Conservation (phyloP, 2,888 invertebrate genomes). For the Cylindroiulus punctatus region DNA sequence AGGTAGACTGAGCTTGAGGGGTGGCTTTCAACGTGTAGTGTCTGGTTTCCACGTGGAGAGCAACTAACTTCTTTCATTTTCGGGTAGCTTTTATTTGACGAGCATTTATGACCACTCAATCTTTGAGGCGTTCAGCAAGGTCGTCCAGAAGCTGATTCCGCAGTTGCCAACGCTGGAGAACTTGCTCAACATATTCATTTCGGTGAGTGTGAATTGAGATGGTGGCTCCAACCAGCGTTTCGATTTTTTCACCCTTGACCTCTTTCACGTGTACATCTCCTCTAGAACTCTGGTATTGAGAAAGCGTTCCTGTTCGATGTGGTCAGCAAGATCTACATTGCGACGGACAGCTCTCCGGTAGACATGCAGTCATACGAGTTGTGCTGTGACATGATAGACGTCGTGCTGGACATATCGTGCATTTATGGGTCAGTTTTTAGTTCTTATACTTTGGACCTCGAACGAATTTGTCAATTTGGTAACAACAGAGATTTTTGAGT, state of each 20-base stretch:
- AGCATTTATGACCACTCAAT: conserved; percentile 99
- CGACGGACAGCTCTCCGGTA: conserved; percentile 98
- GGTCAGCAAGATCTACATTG: conserved; percentile 92
- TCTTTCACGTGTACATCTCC: conserved; percentile 52
- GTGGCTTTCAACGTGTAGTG: too few species aligned
- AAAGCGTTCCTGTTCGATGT: conserved; percentile 99
- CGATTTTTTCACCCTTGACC: too few species aligned
- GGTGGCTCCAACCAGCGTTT: too few species aligned
- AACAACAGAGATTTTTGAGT: too few species aligned
- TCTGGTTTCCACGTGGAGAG: neutral
- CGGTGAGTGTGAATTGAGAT: conserved; percentile 73
- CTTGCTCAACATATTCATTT: conserved; percentile 95
- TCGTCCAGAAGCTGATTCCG: conserved; percentile 97
- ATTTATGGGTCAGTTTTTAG: conserved; percentile 87
- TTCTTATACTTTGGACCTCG: too few species aligned
- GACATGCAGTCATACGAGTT: conserved; percentile 99
- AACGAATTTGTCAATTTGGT: too few species aligned
- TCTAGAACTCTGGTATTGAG: conserved; percentile 97
- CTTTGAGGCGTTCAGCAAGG: conserved; percentile 99
- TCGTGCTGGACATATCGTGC: conserved; percentile 97
- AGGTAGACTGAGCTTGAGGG: conserved; percentile 58
- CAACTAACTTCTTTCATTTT: too few species aligned
- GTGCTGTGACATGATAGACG: conserved; percentile 99
- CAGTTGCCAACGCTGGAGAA: conserved; percentile 97
- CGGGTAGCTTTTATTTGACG: conserved; percentile 94